Base-by-base conservation (phyloP, 64 coral and sea anemone genomes). In the Porites lutea region DNA sequence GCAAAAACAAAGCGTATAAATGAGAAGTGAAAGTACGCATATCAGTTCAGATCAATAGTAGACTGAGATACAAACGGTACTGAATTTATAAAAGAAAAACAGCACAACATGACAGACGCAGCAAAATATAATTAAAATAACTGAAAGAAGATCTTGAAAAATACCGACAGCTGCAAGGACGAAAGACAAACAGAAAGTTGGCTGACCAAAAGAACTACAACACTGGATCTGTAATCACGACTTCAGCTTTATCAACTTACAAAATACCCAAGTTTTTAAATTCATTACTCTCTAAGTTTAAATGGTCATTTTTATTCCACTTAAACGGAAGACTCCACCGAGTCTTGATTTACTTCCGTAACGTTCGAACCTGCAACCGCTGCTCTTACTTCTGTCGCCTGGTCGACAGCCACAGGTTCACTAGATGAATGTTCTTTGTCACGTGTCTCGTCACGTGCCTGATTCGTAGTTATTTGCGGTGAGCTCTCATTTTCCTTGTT, bases 321-420 rank as follows among this genome's bases (percentile, higher is more conserved):
- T 66, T 20, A 83, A 50, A 83, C 81, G 3, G 62, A 65, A 13
- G 81, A 83, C 60, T 83, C 81, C 1, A 83, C 6, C 0, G 81
- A 83, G 47, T 83, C 14, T 51, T 83, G 18, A 22, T 83, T 83
- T 0, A 68, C 81, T 67, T 67, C 62, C 48, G 59, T 44, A n/a
- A 65, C 3, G 52, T 4, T 61, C 52, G 78, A 45, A 0, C 61
- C 23, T 60, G n/a, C 23, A 14, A 5, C 59, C 48, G 58, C 12
- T 82, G 79, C 66, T 48, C 59, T 83, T 18, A 68, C 5, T 44
- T 21, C 44, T 2, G 61, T 51, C 62, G 22, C 8, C 8, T 65
- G 81, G 5, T 8, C 73, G 18, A 48, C 7, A 13, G 73, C 16
- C 73, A 47, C 73, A 50, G 62, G 8, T 13, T 65, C 13, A 65